Conservation (phyloP, 2,797 vertebrate genomes). For the Sebastes nivosus region DNA sequence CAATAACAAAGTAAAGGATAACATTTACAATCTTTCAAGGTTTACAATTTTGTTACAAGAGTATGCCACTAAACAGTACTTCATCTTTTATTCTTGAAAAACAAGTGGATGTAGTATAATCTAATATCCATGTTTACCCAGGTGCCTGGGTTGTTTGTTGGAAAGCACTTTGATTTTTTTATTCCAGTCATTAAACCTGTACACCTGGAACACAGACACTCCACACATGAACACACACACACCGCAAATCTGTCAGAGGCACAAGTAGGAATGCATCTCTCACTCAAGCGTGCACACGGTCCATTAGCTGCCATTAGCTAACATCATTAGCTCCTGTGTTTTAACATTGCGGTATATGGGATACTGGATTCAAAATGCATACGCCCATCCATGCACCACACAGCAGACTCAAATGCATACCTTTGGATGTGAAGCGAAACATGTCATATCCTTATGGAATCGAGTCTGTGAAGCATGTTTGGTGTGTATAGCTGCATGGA, state of each 20-base stretch:
- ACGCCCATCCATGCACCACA: background rate
- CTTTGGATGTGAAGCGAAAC: background rate
- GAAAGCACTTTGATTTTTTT: background rate
- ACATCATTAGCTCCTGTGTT: background rate
- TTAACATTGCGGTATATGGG: background rate
- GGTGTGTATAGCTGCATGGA: background rate
- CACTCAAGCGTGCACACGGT: background rate
- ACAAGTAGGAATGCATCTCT: background rate
- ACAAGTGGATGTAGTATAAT: background rate
- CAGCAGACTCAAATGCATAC: background rate
- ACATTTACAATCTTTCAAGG: too few species aligned
- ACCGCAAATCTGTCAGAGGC: background rate
- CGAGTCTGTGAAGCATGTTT: constrained; percentile 18
- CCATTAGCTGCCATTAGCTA: background rate
- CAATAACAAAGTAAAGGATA: too few species aligned
- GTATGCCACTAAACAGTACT: background rate
- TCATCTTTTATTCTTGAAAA: background rate
- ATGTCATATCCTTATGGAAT: constrained; percentile 7
- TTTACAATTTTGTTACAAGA: too few species aligned
- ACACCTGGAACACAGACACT: background rate
- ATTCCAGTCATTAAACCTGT: background rate
- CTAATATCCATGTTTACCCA: background rate
- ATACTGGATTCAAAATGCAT: background rate
- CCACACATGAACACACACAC: background rate
- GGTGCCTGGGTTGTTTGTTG: background rate